Base-by-base conservation (phyloP, 2,888 invertebrate species). In the Stenchaetothrips biformis region DNA sequence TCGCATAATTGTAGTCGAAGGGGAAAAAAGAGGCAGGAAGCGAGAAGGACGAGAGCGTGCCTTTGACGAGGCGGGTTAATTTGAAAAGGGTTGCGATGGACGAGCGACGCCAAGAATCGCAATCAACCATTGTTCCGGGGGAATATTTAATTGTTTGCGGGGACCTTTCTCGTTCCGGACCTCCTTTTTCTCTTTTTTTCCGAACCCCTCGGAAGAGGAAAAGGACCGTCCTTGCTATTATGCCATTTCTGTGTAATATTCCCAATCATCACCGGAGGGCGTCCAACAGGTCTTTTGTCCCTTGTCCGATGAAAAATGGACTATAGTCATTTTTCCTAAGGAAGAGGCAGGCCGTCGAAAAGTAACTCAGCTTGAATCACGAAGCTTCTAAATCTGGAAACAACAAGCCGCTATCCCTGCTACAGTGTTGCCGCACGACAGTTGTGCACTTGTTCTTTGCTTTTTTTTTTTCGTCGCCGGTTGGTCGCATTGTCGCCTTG, bases 81-180 rank as follows among this genome's bases (percentile, higher is more conserved):
- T 74, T 25, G 67, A 21, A 25, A 74, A 21, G 67, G 67, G 59
- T 59, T 74, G 67, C 25, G 67, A 25, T 9, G 67, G 67, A 25
- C 25, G 25, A 11, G 25, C 67, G 21, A 25, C 67, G 67, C 67
- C 67, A 74, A 74, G 67, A 25, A 25, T 21, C 25, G 67, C 67
- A 74, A 74, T 74, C 67, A 74, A 74, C 11, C 59, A 59, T 80
- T 80, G 80, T 80, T 80, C 79, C 62, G 79, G 77, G 59, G 78
- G 53, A 59, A 62, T 78, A 79, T 80, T 79, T 80, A 78, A 80
- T 80, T 80, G 79, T 79, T 78, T 79, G 78, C 79, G 37, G 37
- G 37, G 37, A 37, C 37, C 37, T 37, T 37, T 37, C 37, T 37
- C 37, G 37, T 4, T 37, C 4, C 37, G 37, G 37, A 37, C 78